Conservation (phyloP, 53 echinoderm and acorn worm genomes). For the Henricia sp. region DNA sequence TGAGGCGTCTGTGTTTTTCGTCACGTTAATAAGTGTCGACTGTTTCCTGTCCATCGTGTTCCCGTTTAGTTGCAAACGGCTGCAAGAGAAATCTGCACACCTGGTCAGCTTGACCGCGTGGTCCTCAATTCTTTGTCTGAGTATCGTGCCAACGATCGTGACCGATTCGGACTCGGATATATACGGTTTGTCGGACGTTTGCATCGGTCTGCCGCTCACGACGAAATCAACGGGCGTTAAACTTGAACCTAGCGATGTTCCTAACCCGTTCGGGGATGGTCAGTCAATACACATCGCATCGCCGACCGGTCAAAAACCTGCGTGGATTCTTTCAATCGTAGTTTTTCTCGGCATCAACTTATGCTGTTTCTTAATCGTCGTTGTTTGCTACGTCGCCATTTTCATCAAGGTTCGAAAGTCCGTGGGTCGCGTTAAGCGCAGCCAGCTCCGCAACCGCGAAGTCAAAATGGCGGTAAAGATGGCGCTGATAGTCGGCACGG, state of each 20-base stretch:
- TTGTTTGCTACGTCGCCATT: slow-evolving; percentile 45
- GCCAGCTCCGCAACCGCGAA: slow-evolving; percentile 6
- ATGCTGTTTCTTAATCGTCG: slow-evolving; percentile 19
- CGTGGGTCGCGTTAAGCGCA: neutral
- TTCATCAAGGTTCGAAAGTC: slow-evolving; percentile 33
- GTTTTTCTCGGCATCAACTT: slow-evolving; percentile 58
- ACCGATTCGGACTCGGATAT: slow-evolving; percentile 14
- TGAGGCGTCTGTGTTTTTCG: slow-evolving; percentile 55
- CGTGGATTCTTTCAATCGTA: slow-evolving; percentile 50
- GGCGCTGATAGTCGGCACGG: slow-evolving; percentile 7
- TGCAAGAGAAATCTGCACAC: neutral
- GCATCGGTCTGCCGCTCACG: slow-evolving; percentile 32
- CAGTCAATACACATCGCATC: neutral
- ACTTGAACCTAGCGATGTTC: neutral
- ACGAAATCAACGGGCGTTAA: neutral
- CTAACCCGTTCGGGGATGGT: neutral
- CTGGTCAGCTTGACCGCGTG: neutral
- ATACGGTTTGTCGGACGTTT: slow-evolving; percentile 54
- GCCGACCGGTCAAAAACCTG: neutral
- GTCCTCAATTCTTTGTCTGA: neutral
- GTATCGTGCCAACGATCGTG: slow-evolving; percentile 27
- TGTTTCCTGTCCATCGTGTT: slow-evolving; percentile 49
- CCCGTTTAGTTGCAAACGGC: slow-evolving; percentile 31
- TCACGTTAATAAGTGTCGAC: slow-evolving; percentile 47
- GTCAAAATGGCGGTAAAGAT: too few relatives aligned